phyloP scores from a whole-genome alignment of 2,797 vertebrate species.

The Denticeps clupeoides region DNA sequence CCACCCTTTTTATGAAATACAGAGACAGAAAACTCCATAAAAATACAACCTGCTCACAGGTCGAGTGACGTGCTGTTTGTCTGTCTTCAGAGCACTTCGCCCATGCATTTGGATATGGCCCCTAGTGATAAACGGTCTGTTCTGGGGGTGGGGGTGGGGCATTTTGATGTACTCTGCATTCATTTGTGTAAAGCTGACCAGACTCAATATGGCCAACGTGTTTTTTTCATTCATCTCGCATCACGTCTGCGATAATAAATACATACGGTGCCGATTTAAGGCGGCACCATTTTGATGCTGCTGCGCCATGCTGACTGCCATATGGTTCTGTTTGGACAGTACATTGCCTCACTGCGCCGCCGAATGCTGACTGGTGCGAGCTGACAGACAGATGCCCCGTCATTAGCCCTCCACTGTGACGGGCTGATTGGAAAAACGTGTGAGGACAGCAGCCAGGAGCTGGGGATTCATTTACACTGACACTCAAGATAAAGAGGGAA shows the following conservation, averaged over 20 bases:
- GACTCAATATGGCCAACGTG: constrained; percentile 9
- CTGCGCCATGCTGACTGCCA: constrained; percentile 8
- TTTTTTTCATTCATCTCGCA: constrained; percentile 23
- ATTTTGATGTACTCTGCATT: constrained; percentile 4
- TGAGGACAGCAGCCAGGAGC: constrained; percentile 3
- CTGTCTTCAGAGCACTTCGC: constrained; percentile 7
- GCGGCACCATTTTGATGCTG: neutral
- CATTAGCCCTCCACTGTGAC: constrained; percentile 18
- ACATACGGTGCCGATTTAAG: neutral
- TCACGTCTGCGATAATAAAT: constrained; percentile 21
- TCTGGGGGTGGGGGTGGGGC: neutral
- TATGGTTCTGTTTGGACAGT: constrained; percentile 12
- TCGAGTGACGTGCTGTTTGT: constrained; percentile 1
- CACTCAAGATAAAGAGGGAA: neutral
- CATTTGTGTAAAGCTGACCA: constrained; percentile 10
- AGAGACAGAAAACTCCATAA: constrained; percentile 16
- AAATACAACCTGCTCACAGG: constrained; percentile 22
- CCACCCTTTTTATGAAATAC: too few relatives aligned
- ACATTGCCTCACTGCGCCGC: constrained; percentile 3
- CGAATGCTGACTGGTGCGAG: constrained; percentile 7
- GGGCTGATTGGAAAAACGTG: constrained; percentile 19
- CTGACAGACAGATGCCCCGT: constrained; percentile 5
- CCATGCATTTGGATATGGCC: constrained; percentile 14
- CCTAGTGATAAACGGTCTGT: constrained; percentile 11
- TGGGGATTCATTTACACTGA: neutral